A percentile compares a stretch with the other conserved stretches of the same genome.
These are phyloP conservation scores for Popillia japonica DNA, from an alignment of 1,140 invertebrate genomes.

Conservation along the genomic window DNA sequence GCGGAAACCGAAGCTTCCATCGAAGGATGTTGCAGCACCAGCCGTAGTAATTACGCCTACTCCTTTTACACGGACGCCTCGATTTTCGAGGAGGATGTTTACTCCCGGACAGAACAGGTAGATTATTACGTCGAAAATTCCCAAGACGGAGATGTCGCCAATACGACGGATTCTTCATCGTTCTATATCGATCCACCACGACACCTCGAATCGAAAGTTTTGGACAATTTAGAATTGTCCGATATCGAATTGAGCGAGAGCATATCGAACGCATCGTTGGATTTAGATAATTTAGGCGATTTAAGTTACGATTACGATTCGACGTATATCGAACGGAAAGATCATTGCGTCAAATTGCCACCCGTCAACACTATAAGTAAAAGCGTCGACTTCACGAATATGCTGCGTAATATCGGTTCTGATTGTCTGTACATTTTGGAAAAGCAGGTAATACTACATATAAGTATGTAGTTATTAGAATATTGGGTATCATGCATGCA, in stretches of 20 bases:
- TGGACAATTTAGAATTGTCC: constrained; percentile 46
- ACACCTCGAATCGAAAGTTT: not conserved
- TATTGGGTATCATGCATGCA: too few relatives aligned
- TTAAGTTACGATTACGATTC: constrained; percentile 32
- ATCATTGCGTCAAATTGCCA: constrained; percentile 41
- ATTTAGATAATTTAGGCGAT: constrained; percentile 47
- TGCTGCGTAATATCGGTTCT: not conserved
- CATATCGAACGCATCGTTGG: constrained; percentile 49
- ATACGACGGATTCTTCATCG: not conserved
- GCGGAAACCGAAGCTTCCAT: not conserved
- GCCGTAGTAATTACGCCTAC: constrained; percentile 16
- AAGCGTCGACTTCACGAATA: constrained; percentile 51
- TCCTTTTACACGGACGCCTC: constrained; percentile 2
- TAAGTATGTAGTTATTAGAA: too few relatives aligned
- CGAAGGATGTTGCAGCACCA: not conserved
- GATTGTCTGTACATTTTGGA: constrained; percentile 3
- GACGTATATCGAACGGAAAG: constrained; percentile 6
- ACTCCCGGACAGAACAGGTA: not conserved
- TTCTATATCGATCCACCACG: constrained; percentile 16
- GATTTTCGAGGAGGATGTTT: not conserved
- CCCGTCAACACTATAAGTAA: constrained; percentile 51
- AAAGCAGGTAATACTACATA: constrained; percentile 30
- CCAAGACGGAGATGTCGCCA: not conserved
- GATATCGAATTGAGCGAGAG: constrained; percentile 52
- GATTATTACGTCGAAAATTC: not conserved